Conservation (phyloP, 1,140 invertebrate species). For the Dufourea novaeangliae region DNA sequence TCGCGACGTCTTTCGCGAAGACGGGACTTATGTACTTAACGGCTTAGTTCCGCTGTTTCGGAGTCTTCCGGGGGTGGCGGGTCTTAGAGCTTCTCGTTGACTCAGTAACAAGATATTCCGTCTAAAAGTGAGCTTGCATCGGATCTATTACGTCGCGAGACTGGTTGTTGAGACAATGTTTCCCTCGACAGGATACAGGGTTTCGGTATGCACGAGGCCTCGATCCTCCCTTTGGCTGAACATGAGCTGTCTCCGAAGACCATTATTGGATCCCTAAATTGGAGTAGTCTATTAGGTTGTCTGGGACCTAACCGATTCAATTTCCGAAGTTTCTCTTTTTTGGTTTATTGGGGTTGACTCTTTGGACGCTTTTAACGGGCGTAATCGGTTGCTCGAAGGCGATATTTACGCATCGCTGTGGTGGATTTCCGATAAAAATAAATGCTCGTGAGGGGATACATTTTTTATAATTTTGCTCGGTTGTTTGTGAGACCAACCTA, state of each 20-base stretch:
- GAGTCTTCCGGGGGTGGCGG: slow-evolving; percentile 23
- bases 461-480: too few relatives aligned
- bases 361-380: neutral
- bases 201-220: neutral
- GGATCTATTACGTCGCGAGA: neutral
- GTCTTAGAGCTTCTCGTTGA: slow-evolving; percentile 13
- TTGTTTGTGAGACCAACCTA: too few relatives aligned
- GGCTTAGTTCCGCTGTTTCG: slow-evolving; percentile 25
- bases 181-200: neutral
- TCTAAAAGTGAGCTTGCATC: slow-evolving; percentile 4
- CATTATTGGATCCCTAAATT: neutral
- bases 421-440: too few relatives aligned
- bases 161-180: neutral
- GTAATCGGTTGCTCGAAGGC: too few relatives aligned
- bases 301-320: neutral
- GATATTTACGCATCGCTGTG: too few relatives aligned
- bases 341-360: too few relatives aligned
- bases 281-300: neutral
- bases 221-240: neutral
- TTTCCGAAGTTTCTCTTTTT: neutral
- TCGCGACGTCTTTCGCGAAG: neutral
- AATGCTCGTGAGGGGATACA: too few relatives aligned
- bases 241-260: neutral
- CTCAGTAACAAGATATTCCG: slow-evolving; percentile 43
- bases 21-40: slow-evolving; percentile 30